A percentile compares a stretch with the other conserved stretches of the same genome.
These are phyloP conservation scores for Diarsia dahlii DNA, from an alignment of 2,888 invertebrate genomes.

Conservation along the genomic window DNA sequence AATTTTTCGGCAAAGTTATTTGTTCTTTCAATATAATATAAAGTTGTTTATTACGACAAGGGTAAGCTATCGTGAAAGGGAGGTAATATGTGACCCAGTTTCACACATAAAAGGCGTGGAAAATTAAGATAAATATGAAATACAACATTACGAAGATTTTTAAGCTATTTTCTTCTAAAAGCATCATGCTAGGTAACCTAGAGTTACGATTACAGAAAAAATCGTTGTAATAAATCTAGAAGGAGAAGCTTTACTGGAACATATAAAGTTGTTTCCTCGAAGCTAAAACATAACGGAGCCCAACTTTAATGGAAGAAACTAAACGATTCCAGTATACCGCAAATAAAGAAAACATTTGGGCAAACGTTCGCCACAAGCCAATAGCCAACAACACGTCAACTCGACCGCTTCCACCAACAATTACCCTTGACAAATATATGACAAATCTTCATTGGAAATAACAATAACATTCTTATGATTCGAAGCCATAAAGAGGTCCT, in stretches of 20 bases:
- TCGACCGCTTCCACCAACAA: conserved; percentile 46
- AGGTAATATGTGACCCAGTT: conserved; percentile 54
- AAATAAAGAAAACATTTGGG: conserved; percentile 48
- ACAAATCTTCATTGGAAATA: conserved; percentile 68
- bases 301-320: conserved; percentile 51
- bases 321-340: conserved; percentile 38
- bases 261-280: conserved; percentile 48
- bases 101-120: conserved; percentile 46
- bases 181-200: conserved; percentile 44
- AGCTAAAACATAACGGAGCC: conserved; percentile 33
- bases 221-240: conserved; percentile 51
- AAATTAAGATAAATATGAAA: conserved; percentile 54
- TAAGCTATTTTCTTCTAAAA: conserved; percentile 46
- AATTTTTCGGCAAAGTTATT: conserved; percentile 57
- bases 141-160: conserved; percentile 43
- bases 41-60: conserved; percentile 51
- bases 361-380: conserved; percentile 43
- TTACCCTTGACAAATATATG: conserved; percentile 65
- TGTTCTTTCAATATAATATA: conserved; percentile 61
- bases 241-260: conserved; percentile 43
- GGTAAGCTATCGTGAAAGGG: conserved; percentile 43
- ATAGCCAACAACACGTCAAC: conserved; percentile 49
- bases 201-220: conserved; percentile 39
- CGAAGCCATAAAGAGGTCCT: conserved; percentile 70
- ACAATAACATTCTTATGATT: conserved; percentile 74